Conservation (phyloP, 2,888 invertebrate genomes). For the Congeria kusceri region DNA sequence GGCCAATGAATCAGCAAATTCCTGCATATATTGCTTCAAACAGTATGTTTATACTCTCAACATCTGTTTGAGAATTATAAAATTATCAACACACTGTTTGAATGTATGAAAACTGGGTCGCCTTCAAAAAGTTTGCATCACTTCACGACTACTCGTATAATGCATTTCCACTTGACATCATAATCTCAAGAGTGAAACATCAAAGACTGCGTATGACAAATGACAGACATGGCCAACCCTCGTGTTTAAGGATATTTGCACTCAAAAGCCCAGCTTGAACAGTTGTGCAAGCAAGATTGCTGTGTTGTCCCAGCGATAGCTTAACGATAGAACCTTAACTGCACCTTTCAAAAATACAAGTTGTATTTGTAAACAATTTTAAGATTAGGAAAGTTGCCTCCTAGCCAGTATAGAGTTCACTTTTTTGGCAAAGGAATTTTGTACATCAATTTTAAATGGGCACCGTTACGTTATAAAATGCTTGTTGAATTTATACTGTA, state of each 20-base stretch:
- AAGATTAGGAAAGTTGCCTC: constrained; percentile 36
- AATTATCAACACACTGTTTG: not conserved
- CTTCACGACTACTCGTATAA: not conserved
- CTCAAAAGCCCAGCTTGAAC: constrained; percentile 18
- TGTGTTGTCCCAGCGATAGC: constrained; percentile 21
- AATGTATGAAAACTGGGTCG: not conserved
- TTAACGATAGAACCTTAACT: constrained; percentile 30
- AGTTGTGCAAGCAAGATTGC: constrained; percentile 9
- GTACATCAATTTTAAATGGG: too few species aligned
- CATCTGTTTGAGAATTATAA: too few species aligned
- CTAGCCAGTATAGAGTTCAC: constrained; percentile 13
- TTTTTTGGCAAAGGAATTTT: too few species aligned
- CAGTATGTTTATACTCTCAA: too few species aligned
- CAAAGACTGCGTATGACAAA: constrained; percentile 41
- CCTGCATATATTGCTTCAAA: too few species aligned
- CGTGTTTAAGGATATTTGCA: constrained; percentile 33
- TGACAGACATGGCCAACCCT: constrained; percentile 38
- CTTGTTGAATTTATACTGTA: too few species aligned
- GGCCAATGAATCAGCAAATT: too few species aligned
- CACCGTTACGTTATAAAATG: too few species aligned
- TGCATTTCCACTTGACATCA: constrained; percentile 33
- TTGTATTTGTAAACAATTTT: constrained; percentile 27
- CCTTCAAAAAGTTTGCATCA: not conserved
- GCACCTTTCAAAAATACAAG: constrained; percentile 41
- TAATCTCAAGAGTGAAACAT: constrained; percentile 29